A percentile compares a stretch with the other conserved stretches of the same genome.
These are phyloP conservation scores for Orussus abietinus DNA, from an alignment of 1,140 invertebrate genomes.

Conservation along the genomic window DNA sequence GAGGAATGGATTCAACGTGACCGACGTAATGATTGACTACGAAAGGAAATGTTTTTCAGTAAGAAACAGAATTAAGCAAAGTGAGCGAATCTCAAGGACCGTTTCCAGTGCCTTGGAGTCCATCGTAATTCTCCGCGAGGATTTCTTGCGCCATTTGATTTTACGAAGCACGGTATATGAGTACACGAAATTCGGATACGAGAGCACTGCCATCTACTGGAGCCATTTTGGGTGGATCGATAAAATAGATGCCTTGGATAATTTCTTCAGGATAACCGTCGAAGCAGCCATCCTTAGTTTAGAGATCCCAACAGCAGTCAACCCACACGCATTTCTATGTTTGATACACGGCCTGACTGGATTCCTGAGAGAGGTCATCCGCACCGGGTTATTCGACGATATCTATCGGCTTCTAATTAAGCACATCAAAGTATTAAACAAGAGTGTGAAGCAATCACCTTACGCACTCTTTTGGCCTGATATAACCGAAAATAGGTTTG, in stretches of 20 bases:
- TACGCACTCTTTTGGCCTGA: too few relatives aligned
- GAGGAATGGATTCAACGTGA: slow-evolving; percentile 11
- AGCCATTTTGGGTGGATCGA: slow-evolving; percentile 21
- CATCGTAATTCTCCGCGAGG: too few relatives aligned
- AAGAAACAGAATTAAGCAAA: too few relatives aligned
- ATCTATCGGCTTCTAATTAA: slow-evolving; percentile 11
- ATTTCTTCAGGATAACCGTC: slow-evolving; percentile 29
- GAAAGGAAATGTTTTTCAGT: slow-evolving; percentile 27
- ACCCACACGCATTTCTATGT: slow-evolving; percentile 14
- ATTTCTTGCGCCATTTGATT: slow-evolving; percentile 35
- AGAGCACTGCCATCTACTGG: slow-evolving; percentile 17
- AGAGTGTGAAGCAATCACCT: slow-evolving; percentile 17
- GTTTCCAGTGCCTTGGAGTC: slow-evolving; percentile 16
- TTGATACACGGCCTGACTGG: slow-evolving; percentile 20
- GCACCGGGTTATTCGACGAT: too few relatives aligned
- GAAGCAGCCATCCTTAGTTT: slow-evolving; percentile 33
- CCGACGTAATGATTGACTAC: slow-evolving; percentile 32
- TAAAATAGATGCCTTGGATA: slow-evolving; percentile 19
- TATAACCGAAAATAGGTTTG: too few relatives aligned
- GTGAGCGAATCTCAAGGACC: neutral
- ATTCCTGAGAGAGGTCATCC: slow-evolving; percentile 11
- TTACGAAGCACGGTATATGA: slow-evolving; percentile 25
- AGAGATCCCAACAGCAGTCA: slow-evolving; percentile 22
- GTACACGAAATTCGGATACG: slow-evolving; percentile 17
- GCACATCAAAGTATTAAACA: slow-evolving; percentile 14